Evolutionary conservation across 2,797 vertebrate species (phyloP).

Genomic region (Acipenser transmontanus): DNA sequence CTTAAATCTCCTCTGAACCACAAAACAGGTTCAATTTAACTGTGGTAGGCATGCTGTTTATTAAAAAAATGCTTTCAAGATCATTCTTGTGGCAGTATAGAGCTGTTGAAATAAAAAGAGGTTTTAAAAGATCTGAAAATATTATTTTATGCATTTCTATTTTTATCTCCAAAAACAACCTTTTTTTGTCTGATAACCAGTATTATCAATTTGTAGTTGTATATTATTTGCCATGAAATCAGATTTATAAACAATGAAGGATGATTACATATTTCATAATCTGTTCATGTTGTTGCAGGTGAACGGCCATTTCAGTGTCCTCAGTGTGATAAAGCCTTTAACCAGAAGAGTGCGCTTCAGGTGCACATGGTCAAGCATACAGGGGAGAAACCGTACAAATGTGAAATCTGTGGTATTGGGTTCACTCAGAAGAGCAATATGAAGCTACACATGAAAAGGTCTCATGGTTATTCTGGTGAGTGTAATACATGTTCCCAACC

Average conservation of each 20-base stretch:
- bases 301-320: slow-evolving; percentile 88
- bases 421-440: slow-evolving; percentile 99
- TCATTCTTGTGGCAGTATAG: no score
- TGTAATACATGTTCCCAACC: slow-evolving; percentile 6
- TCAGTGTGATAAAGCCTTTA: slow-evolving; percentile 92
- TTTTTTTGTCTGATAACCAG: no score
- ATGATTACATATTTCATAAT: no score
- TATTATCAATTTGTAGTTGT: no score
- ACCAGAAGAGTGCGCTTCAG: slow-evolving; percentile 97
- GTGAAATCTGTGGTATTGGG: slow-evolving; percentile 86
- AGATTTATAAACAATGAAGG: no score
- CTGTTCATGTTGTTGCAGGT: slow-evolving; percentile 50
- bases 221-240: no score
- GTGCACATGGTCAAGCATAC: slow-evolving; percentile 97
- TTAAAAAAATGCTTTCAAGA: background rate
- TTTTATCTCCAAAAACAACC: no score
- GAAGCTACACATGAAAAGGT: slow-evolving; percentile 94
- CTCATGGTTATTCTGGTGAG: slow-evolving; percentile 79
- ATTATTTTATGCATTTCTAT: no score
- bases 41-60: background rate
- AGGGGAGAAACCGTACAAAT: slow-evolving; percentile 90
- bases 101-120: no score
- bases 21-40: background rate
- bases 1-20: background rate
- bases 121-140: no score